Evolutionary conservation across 2,888 invertebrate genomes (phyloP).

Genomic region (Lypha dubia): DNA sequence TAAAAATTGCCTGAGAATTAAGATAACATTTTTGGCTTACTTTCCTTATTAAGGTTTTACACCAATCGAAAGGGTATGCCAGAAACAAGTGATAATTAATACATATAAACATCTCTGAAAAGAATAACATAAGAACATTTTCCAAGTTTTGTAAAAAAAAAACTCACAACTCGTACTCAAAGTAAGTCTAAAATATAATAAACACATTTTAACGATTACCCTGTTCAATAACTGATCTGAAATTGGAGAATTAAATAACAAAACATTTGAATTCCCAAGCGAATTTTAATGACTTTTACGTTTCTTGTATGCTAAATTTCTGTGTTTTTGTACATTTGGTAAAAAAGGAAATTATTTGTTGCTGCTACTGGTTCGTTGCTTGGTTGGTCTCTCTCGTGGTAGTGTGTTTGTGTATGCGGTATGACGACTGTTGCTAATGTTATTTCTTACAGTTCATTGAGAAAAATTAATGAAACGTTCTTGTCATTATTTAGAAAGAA

Average conservation of each 20-base stretch:
- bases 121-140: too few species aligned
- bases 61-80: not conserved
- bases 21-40: slow-evolving; percentile 30
- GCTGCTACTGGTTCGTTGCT: slow-evolving; percentile 19
- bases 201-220: not conserved
- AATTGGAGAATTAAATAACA: slow-evolving; percentile 53
- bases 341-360: slow-evolving; percentile 50
- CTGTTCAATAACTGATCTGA: slow-evolving; percentile 10
- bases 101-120: too few species aligned
- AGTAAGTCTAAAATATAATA: too few species aligned
- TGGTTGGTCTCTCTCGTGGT: not conserved
- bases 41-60: not conserved
- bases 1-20: slow-evolving; percentile 19
- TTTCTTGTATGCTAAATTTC: slow-evolving; percentile 49
- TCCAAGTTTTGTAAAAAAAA: too few species aligned
- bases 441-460: slow-evolving; percentile 72
- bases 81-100: not conserved
- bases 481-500: slow-evolving; percentile 73
- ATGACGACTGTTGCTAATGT: slow-evolving; percentile 61
- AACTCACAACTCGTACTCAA: too few species aligned
- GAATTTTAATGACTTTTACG: slow-evolving; percentile 66
- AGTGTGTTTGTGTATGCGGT: not conserved
- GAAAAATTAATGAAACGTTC: slow-evolving; percentile 75
- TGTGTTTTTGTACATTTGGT: not conserved
- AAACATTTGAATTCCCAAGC: slow-evolving; percentile 70